Evolutionary conservation across 2,888 invertebrate species (phyloP), one percentile per base, ranked within the genome.

Genomic region (Stenichneumon culpator): DNA sequence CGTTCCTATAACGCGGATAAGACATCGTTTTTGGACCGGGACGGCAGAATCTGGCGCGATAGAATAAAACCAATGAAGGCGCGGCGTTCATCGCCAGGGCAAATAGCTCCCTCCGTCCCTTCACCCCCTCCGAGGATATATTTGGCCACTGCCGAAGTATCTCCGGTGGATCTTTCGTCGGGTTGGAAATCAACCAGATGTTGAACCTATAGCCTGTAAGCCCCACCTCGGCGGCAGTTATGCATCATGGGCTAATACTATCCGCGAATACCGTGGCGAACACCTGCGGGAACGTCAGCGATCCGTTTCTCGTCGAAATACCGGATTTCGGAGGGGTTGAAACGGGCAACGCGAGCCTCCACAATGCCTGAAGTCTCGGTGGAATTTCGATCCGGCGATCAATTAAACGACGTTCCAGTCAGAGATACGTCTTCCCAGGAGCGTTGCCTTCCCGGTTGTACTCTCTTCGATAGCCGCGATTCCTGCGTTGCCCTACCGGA

Each of bases 321-420:
- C 67, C 22, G 67, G 52, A 67, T 67, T 52, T 63, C 19, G 0
- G 52, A 52, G 19, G 28, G 36, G 67, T 39, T 67, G 77, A 25
- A 67, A 52, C 32, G 14, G 32, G 32, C 7, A 63, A 63, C 65
- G 77, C 65, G 67, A 22, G 65, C 36, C 32, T 57, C 52, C 74
- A 69, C 63, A 39, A 22, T 86, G 79, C 86, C 84, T 84, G 85
- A 44, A 88, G 88, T 90, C 93, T 90, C 92, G 80, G 75, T 86
- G 93, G 93, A 90, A 87, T 91, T 91, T 88, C 91, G 90, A 93
- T 93, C 92, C 90, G 90, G 92, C 91, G 91, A 93, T 93, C 92
- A 92, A 93, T 93, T 93, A 93, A 87, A 93, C 93, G 92, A 92
- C 90, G 89, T 91, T 90, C 88, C 89, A 82, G 89, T 84, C 83